Evolutionary conservation across 1,140 invertebrate genomes (phyloP).

Genomic region (Steinernema feltiae): DNA sequence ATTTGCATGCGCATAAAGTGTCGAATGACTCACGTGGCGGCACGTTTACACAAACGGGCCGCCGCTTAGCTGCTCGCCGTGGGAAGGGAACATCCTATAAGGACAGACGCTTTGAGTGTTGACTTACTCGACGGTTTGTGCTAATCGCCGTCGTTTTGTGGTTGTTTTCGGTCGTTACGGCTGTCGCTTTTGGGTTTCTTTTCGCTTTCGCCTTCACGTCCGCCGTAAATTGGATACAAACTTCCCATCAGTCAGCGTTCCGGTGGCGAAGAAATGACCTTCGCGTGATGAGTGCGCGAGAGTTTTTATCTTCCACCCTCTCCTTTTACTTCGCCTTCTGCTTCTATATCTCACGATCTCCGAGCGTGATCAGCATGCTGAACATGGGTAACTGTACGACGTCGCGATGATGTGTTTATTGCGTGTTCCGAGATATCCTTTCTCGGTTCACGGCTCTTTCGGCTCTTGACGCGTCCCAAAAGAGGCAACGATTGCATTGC

Average conservation of each 20-base stretch:
- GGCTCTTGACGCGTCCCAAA: too few relatives aligned
- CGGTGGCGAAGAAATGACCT: not conserved
- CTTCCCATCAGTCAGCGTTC: too few relatives aligned
- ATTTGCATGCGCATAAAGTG: not conserved
- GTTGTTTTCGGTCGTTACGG: not conserved
- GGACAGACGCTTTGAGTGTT: not conserved
- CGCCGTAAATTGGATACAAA: not conserved
- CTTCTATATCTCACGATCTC: not conserved
- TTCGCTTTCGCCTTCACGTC: not conserved
- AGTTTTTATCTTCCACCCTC: not conserved
- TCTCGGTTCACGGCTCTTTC: too few relatives aligned
- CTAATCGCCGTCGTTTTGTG: not conserved
- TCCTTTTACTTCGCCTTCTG: not conserved
- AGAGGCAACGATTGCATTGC: too few relatives aligned
- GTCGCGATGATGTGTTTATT: not conserved
- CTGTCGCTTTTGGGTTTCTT: not conserved
- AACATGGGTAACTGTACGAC: not conserved
- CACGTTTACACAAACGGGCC: not conserved
- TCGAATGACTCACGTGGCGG: not conserved
- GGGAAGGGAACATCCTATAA: not conserved
- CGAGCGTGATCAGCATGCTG: not conserved
- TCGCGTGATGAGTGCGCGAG: not conserved
- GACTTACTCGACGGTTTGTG: not conserved
- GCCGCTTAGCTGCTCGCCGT: too few relatives aligned
- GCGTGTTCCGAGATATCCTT: not conserved